phyloP scores from a whole-genome alignment of 2,113 vertebrate species.

The Gymnogyps californianus region DNA sequence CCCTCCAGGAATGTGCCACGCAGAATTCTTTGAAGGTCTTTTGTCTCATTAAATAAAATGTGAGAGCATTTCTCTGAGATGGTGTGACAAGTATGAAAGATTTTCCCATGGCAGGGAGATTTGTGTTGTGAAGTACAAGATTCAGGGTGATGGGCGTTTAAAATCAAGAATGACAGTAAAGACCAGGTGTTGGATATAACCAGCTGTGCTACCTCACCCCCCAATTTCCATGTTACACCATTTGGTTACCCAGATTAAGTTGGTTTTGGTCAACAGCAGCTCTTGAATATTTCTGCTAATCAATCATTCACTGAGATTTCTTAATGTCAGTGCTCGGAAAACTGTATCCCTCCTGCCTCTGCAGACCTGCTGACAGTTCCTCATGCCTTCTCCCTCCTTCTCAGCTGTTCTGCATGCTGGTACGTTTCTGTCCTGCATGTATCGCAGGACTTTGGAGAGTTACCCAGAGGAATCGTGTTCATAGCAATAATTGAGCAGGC shows the following conservation, averaged over 20 bases:
- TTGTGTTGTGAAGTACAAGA: not conserved
- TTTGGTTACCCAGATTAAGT: not conserved
- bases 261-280: not conserved
- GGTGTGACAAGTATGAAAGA: not conserved
- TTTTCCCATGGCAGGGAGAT: not conserved
- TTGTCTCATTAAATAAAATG: accelerated
- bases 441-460: not conserved
- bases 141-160: not conserved
- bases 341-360: not conserved
- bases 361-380: not conserved
- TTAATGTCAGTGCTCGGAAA: not conserved
- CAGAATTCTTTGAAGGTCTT: not conserved
- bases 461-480: too few relatives aligned
- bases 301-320: not conserved
- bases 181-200: not conserved
- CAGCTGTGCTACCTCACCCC: not conserved
- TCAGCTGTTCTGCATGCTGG: accelerated
- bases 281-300: not conserved
- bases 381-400: not conserved
- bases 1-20: accelerated
- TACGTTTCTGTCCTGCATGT: accelerated
- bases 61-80: not conserved
- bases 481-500: not conserved
- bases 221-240: not conserved
- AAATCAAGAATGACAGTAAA: not conserved